A percentile compares a stretch with the other conserved stretches of the same genome.
Evolutionary conservation across 2,888 invertebrate genomes (phyloP).

Genomic region (Cremastobaeus sp.): DNA sequence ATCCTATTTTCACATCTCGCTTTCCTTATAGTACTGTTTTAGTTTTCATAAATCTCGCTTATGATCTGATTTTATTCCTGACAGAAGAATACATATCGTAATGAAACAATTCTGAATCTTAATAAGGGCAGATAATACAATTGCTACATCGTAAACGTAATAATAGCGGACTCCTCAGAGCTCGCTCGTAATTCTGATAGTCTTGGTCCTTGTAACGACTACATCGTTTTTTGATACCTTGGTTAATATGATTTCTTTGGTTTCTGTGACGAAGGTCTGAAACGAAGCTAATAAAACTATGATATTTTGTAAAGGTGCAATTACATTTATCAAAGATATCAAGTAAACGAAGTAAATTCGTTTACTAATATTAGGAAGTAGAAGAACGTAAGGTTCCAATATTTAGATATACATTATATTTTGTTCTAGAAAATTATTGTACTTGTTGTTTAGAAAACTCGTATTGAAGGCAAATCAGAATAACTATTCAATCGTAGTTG

Average conservation of each 20-base stretch:
- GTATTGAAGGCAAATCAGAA: slow-evolving; percentile 15
- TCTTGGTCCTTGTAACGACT: no score
- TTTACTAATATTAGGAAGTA: background rate
- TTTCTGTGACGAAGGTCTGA: slow-evolving; percentile 1
- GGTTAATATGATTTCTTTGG: no score
- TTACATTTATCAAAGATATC: background rate
- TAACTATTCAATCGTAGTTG: slow-evolving; percentile 3
- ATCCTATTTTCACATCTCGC: slow-evolving; percentile 22
- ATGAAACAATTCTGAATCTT: slow-evolving; percentile 19
- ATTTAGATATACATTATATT: no score
- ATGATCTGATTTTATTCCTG: slow-evolving; percentile 7
- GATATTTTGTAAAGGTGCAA: slow-evolving; percentile 3
- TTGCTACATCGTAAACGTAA: slow-evolving; percentile 26
- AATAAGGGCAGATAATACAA: slow-evolving; percentile 13
- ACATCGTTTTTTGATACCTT: no score
- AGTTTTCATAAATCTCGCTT: slow-evolving; percentile 18
- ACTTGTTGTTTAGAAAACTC: background rate
- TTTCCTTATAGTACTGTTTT: slow-evolving; percentile 32
- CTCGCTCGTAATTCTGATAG: no score
- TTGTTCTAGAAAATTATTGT: slow-evolving; percentile 13
- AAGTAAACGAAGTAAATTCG: background rate
- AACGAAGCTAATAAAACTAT: slow-evolving; percentile 13
- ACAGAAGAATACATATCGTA: slow-evolving; percentile 28
- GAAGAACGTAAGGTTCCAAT: no score
- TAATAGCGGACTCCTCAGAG: no score